Conservation (phyloP, 2,888 invertebrate genomes). For the Nomada goodeniana region DNA sequence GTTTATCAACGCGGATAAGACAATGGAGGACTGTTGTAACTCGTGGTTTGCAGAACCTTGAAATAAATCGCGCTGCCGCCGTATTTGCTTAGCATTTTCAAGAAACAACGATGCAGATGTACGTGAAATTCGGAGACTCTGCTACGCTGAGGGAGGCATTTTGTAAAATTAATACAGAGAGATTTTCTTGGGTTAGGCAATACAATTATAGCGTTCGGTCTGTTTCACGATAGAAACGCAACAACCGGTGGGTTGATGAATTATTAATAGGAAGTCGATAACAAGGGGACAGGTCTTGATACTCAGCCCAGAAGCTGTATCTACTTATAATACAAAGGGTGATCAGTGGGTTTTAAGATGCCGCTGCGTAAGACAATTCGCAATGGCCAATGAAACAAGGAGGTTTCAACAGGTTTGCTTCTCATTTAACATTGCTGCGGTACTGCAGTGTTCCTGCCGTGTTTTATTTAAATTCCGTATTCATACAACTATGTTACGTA, state of each 20-base stretch:
- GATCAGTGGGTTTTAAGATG: background rate
- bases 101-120: background rate
- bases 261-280: conserved; percentile 33
- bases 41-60: conserved; percentile 37
- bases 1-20: conserved; percentile 40
- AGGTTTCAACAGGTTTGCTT: background rate
- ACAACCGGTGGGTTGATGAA: conserved; percentile 12
- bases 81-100: background rate
- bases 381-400: background rate
- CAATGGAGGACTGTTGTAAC: conserved; percentile 46
- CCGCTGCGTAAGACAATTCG: background rate
- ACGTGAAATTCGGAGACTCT: background rate
- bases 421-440: background rate
- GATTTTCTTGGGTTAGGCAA: conserved; percentile 1
- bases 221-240: background rate
- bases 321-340: conserved; percentile 24
- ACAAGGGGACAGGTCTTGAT: conserved; percentile 6
- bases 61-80: conserved; percentile 9
- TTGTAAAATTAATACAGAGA: background rate
- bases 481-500: background rate
- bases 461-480: background rate
- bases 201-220: background rate
- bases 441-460: no score
- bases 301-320: conserved; percentile 1
- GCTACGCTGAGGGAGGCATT: background rate